Evolutionary conservation across 2,113 vertebrate species (phyloP).

Genomic region (Cryptotis parvus): DNA sequence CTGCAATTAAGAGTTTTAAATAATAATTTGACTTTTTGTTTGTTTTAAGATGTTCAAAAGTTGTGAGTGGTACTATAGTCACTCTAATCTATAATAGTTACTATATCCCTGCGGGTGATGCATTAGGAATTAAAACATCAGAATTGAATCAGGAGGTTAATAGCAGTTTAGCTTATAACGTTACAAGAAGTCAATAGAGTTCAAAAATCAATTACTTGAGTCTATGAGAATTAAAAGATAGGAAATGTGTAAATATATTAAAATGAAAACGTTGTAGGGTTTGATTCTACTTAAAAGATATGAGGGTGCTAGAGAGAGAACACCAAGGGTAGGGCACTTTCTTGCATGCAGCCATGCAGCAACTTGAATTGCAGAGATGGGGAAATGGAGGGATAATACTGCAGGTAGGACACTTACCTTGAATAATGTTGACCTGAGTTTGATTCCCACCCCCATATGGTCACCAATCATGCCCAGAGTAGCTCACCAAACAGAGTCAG

Average conservation of each 20-base stretch:
- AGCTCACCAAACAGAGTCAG: too few species aligned
- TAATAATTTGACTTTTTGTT: not conserved
- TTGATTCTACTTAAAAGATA: not conserved
- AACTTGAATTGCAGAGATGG: too few species aligned
- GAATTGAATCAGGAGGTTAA: not conserved
- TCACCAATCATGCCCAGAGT: too few species aligned
- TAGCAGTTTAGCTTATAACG: not conserved
- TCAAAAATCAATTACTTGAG: too few species aligned
- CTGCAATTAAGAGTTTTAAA: not conserved
- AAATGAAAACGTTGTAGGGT: not conserved
- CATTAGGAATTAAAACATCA: slow-evolving; percentile 27
- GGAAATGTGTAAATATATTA: slow-evolving; percentile 13
- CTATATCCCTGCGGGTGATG: not conserved
- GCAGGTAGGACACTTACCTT: too few species aligned
- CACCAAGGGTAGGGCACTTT: too few species aligned
- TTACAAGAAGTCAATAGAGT: not conserved
- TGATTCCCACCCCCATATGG: too few species aligned
- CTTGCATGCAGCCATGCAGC: too few species aligned
- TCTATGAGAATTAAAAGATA: not conserved
- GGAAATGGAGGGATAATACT: too few species aligned
- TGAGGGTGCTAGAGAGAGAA: not conserved
- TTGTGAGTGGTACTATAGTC: not conserved
- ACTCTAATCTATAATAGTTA: not conserved
- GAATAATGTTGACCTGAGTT: too few species aligned
- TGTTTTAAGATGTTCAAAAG: not conserved